phyloP scores from a whole-genome alignment of 2,888 invertebrate genomes.

The Drepanosiphum platanoidis region DNA sequence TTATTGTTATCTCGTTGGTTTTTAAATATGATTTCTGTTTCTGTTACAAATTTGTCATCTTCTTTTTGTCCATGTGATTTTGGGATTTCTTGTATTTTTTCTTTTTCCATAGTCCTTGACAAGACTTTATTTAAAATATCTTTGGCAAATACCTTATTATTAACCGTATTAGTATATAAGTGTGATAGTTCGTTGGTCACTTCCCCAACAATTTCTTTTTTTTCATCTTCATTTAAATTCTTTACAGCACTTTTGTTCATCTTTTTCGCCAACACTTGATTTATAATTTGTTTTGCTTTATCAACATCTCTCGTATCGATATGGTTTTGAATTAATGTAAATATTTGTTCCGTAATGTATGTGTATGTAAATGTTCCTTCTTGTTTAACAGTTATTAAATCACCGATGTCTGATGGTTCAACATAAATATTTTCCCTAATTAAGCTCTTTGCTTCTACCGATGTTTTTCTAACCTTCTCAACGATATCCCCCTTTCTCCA shows the following conservation, averaged over 20 bases:
- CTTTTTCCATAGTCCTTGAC: slow-evolving; percentile 55
- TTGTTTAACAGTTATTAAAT: slow-evolving; percentile 32
- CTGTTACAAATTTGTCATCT: background rate
- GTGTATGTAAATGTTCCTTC: slow-evolving; percentile 14
- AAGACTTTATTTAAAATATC: slow-evolving; percentile 47
- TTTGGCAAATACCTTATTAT: slow-evolving; percentile 28
- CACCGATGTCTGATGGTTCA: slow-evolving; percentile 20
- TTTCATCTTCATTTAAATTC: slow-evolving; percentile 21
- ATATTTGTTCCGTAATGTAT: slow-evolving; percentile 47
- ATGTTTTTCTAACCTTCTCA: slow-evolving; percentile 14
- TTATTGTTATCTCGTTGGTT: background rate
- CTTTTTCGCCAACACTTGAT: slow-evolving; percentile 58
- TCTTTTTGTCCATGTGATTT: background rate
- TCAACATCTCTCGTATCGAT: slow-evolving; percentile 51
- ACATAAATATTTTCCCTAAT: slow-evolving; percentile 27
- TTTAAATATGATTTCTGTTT: background rate
- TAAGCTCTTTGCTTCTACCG: slow-evolving; percentile 38
- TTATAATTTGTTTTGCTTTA: slow-evolving; percentile 63
- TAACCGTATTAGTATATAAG: background rate
- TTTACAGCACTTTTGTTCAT: slow-evolving; percentile 23
- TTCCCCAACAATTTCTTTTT: slow-evolving; percentile 31
- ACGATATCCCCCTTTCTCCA: slow-evolving; percentile 16
- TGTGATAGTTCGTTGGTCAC: slow-evolving; percentile 28
- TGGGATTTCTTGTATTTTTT: slow-evolving; percentile 23
- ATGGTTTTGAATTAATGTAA: slow-evolving; percentile 29